Base-by-base conservation (phyloP, 2,888 invertebrate genomes). In the Rhamnusium bicolor region DNA sequence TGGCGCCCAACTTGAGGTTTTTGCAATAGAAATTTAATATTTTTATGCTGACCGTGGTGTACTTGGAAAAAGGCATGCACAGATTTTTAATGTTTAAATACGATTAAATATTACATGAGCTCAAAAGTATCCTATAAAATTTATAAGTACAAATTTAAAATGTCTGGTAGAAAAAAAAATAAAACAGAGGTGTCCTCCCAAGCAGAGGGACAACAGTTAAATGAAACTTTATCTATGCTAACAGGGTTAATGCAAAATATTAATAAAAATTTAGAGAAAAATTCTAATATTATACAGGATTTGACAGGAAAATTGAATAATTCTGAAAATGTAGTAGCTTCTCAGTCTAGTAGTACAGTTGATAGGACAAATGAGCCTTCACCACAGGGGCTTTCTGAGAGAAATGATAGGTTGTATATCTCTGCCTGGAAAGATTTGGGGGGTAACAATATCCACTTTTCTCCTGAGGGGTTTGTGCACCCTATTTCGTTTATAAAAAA, bases 401-500 rank as follows among this genome's bases (percentile, higher is more conserved):
- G 5, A 19, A 54, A 21, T 27, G 56, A 56, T 27, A 56, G 56
- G 16, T n/a, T 7, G 1, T 58, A 58, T 32, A 29, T 58, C 8
- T 16, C 58, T 1, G 29, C 29, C 6, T 58, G 58, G 58, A 58
- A 58, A 10, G 10, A 5, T 53, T 12, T 12, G 53, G 29, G 29
- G 29, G 5, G 29, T 8, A 32, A 32, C 8, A 32, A 8, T 29
- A 29, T 32, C 2, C 58, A 58, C 32, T 58, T 58, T 32, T 29
- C 58, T 8, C 58, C 58, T n/a, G 58, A 58, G 10, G 58, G 58
- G 7, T 14, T 16, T 27, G 7, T 58, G 1, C 70, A 73, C 19
- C 60, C 73, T 18, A 53, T 65, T 5, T 24, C 10, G 14, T 70
- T 70, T 67, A 58, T 74, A 7, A 71, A 71, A 46, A 75, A 73